A percentile compares a stretch with the other conserved stretches of the same genome.
These are phyloP conservation scores for Hypolimnas misippus DNA, from an alignment of 2,888 invertebrate species.

Conservation along the genomic window DNA sequence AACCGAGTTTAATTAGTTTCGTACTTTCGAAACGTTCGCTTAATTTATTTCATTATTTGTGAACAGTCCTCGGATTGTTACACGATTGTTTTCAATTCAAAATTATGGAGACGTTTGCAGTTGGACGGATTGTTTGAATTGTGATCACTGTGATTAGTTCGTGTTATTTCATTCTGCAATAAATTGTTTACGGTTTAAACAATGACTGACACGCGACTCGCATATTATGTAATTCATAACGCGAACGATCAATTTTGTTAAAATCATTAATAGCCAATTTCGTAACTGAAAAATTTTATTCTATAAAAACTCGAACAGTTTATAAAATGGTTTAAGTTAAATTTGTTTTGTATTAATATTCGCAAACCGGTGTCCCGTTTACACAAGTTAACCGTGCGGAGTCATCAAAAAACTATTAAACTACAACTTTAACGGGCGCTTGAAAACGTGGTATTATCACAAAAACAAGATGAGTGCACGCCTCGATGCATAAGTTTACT, in stretches of 20 bases:
- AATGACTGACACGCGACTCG: background rate
- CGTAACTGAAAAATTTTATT: background rate
- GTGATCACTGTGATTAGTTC: constrained; percentile 17
- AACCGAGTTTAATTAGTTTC: constrained; percentile 79
- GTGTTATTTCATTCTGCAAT: constrained; percentile 15
- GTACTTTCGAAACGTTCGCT: constrained; percentile 63
- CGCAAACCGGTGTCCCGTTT: constrained; percentile 25
- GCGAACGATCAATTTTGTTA: background rate
- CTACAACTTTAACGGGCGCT: constrained; percentile 35
- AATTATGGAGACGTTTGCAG: constrained; percentile 39
- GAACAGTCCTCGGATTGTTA: constrained; percentile 41
- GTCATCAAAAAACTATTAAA: constrained; percentile 39
- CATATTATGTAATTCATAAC: background rate
- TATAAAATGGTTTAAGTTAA: background rate
- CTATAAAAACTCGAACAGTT: constrained; percentile 1
- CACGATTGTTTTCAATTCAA: constrained; percentile 39
- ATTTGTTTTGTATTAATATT: constrained; percentile 30
- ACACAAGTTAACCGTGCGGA: constrained; percentile 24
- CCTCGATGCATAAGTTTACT: constrained; percentile 60
- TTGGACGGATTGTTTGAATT: constrained; percentile 31
- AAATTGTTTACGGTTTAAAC: constrained; percentile 2
- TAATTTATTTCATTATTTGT: constrained; percentile 70
- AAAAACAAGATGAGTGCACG: constrained; percentile 49
- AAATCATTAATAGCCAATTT: background rate
- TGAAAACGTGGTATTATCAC: constrained; percentile 37